Conservation (phyloP, 2,888 invertebrate species). For the Cyrtodaria siliqua region DNA sequence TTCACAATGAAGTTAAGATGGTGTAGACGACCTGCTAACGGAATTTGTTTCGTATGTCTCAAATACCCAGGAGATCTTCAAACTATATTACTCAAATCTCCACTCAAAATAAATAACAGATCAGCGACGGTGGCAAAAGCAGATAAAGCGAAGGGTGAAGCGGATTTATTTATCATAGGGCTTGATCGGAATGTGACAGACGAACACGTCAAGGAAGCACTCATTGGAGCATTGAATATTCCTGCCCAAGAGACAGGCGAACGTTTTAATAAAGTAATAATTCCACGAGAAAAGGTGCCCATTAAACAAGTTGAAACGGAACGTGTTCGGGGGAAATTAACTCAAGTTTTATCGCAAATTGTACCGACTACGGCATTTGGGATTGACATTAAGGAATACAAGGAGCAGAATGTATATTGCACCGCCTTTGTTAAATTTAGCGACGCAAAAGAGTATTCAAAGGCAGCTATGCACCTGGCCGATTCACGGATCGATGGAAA, state of each 20-base stretch:
- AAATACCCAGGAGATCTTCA: slow-evolving; percentile 43
- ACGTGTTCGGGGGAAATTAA: background rate
- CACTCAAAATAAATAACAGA: background rate
- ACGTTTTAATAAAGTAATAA: slow-evolving; percentile 27
- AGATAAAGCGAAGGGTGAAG: slow-evolving; percentile 6
- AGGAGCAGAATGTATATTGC: slow-evolving; percentile 37
- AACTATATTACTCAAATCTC: background rate
- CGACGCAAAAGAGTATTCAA: slow-evolving; percentile 61
- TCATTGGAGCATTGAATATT: slow-evolving; percentile 24
- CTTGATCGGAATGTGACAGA: slow-evolving; percentile 48
- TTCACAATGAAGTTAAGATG: slow-evolving; percentile 68
- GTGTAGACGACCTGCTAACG: slow-evolving; percentile 67
- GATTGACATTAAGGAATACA: slow-evolving; percentile 37
- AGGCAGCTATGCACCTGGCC: slow-evolving; percentile 29
- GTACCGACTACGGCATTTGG: slow-evolving; percentile 28
- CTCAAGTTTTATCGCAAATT: slow-evolving; percentile 8
- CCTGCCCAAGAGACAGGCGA: background rate
- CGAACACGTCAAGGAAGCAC: slow-evolving; percentile 42
- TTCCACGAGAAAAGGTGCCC: slow-evolving; percentile 28
- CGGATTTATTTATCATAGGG: slow-evolving; percentile 30
- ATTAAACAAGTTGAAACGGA: background rate
- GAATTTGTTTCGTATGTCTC: slow-evolving; percentile 66
- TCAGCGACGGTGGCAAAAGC: background rate
- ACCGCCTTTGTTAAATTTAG: slow-evolving; percentile 62
- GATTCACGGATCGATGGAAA: background rate